Evolutionary conservation across 1,140 invertebrate genomes (phyloP), one percentile per base, ranked within the genome.

Genomic region (Heliconius himera): DNA sequence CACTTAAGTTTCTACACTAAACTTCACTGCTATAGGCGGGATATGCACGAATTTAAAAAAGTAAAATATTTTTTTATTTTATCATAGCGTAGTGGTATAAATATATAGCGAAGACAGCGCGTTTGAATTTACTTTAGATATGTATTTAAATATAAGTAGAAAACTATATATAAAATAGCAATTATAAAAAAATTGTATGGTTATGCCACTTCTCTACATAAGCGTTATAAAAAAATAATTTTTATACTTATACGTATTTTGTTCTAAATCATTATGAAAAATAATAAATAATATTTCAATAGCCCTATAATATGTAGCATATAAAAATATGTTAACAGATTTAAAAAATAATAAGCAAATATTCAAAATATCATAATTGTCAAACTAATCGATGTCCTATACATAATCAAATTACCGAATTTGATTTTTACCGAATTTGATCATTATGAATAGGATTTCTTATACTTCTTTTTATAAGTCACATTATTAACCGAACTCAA

Each of bases 241-340:
- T 66, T 29, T 66, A 11, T 66, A 66, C 60, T 66, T 18, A 66
- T 66, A 66, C 26, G 11, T 66, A 29, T 60, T 60, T 60, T 22
- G 56, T 66, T 66, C 22, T 26, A 66, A 66, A 22, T 66, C 22
- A 41, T 41, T 13, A 41, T 46, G 60, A 66, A 18, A 26, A 29
- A 66, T 66, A 66, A 56, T 56, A 22, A 56, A 56, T 56, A 29
- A 29, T 66, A 66, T 66, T 66, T 13, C 60, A 29, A 66, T 66
- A 66, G 60, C 60, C 60, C 26, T 66, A 29, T 60, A 13, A 66
- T 26, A 66, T 26, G n/a, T n/a, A n/a, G n/a, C n/a, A n/a, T n/a
- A n/a, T n/a, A n/a, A n/a, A 74, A 20, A 4, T 33, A 8, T 33
- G 6, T 71, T 29, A 66, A 66, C 60, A 60, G 54, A 56, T 60